Conservation (phyloP, 2,113 vertebrate species). For the Platycercus adscitus region DNA sequence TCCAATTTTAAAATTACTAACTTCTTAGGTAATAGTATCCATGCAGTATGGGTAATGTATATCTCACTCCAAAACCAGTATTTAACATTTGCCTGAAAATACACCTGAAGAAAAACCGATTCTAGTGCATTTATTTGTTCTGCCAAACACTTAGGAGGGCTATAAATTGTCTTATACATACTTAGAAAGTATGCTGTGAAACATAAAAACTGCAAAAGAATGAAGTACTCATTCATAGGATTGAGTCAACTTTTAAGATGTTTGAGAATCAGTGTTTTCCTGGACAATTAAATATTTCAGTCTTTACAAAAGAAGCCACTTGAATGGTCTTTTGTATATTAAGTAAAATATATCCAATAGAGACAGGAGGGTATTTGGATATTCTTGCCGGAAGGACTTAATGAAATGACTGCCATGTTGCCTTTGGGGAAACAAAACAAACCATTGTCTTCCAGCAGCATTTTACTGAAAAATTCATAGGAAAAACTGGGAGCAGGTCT, state of each 20-base stretch:
- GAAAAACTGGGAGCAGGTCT: not conserved
- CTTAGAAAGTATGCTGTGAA: not conserved
- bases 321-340: not conserved
- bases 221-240: not conserved
- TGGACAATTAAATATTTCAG: not conserved
- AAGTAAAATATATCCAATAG: not conserved
- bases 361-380: not conserved
- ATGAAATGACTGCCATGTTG: not conserved
- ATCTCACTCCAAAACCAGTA: not conserved
- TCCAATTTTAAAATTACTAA: not conserved
- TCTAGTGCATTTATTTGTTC: not conserved
- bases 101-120: not conserved
- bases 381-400: not conserved
- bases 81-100: not conserved
- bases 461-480: not conserved
- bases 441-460: not conserved
- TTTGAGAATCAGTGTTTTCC: not conserved
- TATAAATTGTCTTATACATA: not conserved
- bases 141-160: not conserved
- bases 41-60: not conserved
- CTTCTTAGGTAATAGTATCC: not conserved
- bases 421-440: not conserved
- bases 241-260: not conserved
- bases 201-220: not conserved
- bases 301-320: not conserved